A percentile compares a stretch with the other conserved stretches of the same genome.
phyloP scores from a whole-genome alignment of 2,888 invertebrate species.

The Pristionchus japonicus region DNA sequence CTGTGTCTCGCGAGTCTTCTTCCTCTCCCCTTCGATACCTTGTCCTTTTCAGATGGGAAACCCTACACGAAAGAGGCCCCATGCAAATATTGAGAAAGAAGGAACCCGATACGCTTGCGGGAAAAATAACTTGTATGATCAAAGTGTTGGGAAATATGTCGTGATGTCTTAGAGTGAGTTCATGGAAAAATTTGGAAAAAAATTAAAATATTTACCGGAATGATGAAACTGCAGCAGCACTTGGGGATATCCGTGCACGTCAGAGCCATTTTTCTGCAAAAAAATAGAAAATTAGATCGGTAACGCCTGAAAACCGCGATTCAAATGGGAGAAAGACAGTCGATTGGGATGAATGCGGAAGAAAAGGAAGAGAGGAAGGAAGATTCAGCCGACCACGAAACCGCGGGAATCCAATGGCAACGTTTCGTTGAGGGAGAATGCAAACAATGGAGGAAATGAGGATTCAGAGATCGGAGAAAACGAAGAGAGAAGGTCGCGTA shows the following conservation, averaged over 20 bases:
- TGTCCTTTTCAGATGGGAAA: constrained; percentile 6
- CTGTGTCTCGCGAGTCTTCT: neutral
- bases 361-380: constrained; percentile 1
- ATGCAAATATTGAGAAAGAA: neutral
- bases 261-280: constrained; percentile 53
- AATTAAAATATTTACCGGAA: constrained; percentile 53
- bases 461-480: neutral
- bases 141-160: neutral
- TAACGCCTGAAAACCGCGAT: neutral
- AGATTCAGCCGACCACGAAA: constrained; percentile 48
- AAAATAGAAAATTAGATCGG: neutral
- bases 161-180: neutral
- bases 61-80: neutral
- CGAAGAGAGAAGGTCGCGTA: neutral
- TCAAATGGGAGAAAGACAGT: neutral
- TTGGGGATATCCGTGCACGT: constrained; percentile 63
- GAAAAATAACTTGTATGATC: neutral
- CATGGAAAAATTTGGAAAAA: neutral
- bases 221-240: constrained; percentile 59
- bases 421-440: constrained; percentile 21
- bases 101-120: neutral
- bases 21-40: neutral
- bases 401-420: constrained; percentile 51
- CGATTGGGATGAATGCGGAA: neutral
- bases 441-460: constrained; percentile 11